phyloP scores from a whole-genome alignment of 2,797 vertebrate genomes.

The Orestias chungarensis region DNA sequence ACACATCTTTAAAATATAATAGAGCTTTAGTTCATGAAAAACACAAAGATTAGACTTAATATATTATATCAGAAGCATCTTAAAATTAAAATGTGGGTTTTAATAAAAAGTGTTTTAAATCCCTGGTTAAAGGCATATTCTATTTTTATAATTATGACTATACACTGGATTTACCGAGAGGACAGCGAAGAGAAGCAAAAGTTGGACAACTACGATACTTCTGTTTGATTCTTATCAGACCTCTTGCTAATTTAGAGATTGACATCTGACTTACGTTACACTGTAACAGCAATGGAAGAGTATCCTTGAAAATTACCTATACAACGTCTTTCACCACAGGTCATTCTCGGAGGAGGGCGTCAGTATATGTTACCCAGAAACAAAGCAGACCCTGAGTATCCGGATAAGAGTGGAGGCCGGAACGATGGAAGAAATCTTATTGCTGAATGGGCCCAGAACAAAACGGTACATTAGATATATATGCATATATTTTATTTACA shows the following conservation, averaged over 20 bases:
- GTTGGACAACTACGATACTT: no score
- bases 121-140: background rate
- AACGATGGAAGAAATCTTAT: conserved; percentile 76
- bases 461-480: conserved; percentile 57
- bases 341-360: conserved; percentile 84
- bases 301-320: background rate
- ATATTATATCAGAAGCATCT: no score
- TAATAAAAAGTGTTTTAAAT: background rate
- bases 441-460: conserved; percentile 68
- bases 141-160: background rate
- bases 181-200: no score
- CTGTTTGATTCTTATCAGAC: no score
- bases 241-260: no score
- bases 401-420: conserved; percentile 14
- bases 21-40: no score
- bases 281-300: background rate
- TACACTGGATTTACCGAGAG: background rate
- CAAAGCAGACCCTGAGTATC: conserved; percentile 76
- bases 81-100: no score
- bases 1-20: background rate
- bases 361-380: conserved; percentile 77
- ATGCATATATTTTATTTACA: no score
- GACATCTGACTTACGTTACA: no score
- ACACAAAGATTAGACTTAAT: background rate
- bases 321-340: conserved; percentile 57